Percentiles rank a stretch among this genome's conserved stretches.
Evolutionary conservation across 2,797 vertebrate species (phyloP).

Genomic region (Parotocinclus haroldoi): DNA sequence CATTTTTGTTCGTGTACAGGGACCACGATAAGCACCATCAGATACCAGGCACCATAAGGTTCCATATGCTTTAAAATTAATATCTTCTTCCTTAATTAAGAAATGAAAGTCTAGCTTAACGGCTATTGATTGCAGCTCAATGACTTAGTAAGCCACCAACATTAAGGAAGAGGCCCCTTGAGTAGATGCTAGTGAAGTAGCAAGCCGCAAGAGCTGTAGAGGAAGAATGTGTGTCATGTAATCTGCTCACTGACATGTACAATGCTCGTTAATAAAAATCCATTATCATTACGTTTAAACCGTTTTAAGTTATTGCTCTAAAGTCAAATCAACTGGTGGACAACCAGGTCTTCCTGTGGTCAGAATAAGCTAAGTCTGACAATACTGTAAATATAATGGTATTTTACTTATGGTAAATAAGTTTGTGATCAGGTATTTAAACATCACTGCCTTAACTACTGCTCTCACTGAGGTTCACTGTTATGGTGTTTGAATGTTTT

Average conservation of each 20-base stretch:
- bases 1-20: slow-evolving; percentile 70
- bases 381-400: too few species aligned
- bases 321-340: too few species aligned
- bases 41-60: slow-evolving; percentile 78
- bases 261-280: too few species aligned
- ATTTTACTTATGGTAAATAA: too few species aligned
- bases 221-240: slow-evolving; percentile 19
- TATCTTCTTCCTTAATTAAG: slow-evolving; percentile 75
- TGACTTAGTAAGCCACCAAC: slow-evolving; percentile 62
- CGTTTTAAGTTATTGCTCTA: too few species aligned
- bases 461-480: too few species aligned
- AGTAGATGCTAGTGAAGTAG: slow-evolving; percentile 35
- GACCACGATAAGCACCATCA: slow-evolving; percentile 73
- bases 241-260: slow-evolving; percentile 10
- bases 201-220: slow-evolving; percentile 11
- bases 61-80: slow-evolving; percentile 73
- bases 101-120: slow-evolving; percentile 71
- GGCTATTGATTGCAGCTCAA: slow-evolving; percentile 73
- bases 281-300: too few species aligned
- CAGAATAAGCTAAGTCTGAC: too few species aligned
- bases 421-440: too few species aligned
- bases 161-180: slow-evolving; percentile 53
- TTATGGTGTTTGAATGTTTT: too few species aligned
- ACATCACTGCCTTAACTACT: too few species aligned
- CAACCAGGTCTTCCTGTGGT: too few species aligned